Conservation (phyloP, 2,113 vertebrate species). For the Neotragus moschatus region DNA sequence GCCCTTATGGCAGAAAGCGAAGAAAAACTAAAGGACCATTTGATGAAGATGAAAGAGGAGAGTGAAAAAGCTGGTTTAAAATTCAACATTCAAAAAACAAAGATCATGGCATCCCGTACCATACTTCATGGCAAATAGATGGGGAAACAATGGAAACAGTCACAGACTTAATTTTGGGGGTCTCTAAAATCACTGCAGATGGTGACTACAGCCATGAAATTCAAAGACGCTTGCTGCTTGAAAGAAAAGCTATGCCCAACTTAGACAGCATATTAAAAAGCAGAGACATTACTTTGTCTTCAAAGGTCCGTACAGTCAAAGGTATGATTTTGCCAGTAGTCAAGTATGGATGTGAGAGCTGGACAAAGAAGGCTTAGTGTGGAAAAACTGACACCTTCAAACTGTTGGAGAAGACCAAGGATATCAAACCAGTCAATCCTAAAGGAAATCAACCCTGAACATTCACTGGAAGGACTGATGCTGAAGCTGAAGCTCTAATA, state of each 20-base stretch:
- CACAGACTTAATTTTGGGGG: background rate
- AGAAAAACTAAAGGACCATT: background rate
- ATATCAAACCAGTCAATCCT: background rate
- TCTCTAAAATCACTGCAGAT: background rate
- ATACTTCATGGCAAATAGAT: background rate
- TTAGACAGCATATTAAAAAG: background rate
- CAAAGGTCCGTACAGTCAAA: background rate
- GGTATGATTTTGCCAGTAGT: background rate
- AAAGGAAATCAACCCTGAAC: background rate
- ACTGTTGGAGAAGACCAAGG: background rate
- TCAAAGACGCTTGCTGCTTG: background rate
- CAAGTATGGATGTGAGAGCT: background rate
- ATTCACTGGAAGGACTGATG: background rate
- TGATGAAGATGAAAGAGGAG: background rate
- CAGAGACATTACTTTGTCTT: background rate
- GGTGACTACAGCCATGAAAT: background rate
- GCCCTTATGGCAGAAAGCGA: background rate
- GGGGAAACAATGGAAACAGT: background rate
- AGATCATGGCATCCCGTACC: background rate
- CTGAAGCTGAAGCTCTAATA: background rate
- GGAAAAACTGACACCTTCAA: background rate
- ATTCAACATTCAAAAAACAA: background rate
- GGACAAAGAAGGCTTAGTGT: background rate
- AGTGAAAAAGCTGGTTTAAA: background rate
- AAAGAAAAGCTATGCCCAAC: background rate